Evolutionary conservation across 2,113 vertebrate genomes (phyloP).

Genomic region (Tachycineta bicolor): DNA sequence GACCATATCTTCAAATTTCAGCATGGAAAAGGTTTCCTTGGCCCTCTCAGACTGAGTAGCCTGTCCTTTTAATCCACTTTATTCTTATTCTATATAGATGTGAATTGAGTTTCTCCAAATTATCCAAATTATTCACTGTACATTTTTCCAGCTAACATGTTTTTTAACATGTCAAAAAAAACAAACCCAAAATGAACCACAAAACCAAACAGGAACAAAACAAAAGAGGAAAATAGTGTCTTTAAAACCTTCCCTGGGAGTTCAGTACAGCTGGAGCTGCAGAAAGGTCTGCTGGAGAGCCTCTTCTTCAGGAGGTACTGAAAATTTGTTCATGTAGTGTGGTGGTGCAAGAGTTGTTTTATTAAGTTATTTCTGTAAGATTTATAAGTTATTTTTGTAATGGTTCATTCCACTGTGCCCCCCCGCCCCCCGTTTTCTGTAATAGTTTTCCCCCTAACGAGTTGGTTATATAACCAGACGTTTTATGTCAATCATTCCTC

Average conservation of each 20-base stretch:
- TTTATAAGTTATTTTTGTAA: no score
- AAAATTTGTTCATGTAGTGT: neutral
- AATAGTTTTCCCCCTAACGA: no score
- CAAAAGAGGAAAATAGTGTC: neutral
- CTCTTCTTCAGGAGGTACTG: neutral
- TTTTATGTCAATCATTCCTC: no score
- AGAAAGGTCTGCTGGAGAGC: neutral
- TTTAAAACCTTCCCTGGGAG: neutral
- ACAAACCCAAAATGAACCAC: rapidly evolving
- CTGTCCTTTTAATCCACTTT: neutral
- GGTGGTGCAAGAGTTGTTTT: no score
- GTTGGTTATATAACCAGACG: no score
- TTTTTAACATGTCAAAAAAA: neutral
- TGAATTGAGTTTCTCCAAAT: neutral
- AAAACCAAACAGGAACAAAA: neutral
- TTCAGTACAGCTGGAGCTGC: neutral
- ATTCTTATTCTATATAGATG: neutral
- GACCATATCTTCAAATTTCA: neutral
- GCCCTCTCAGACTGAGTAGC: neutral
- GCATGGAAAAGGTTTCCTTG: neutral
- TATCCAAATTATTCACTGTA: neutral
- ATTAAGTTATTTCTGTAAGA: no score
- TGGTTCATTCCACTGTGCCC: no score
- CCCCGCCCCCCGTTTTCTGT: no score
- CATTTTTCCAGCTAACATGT: neutral